Evolutionary conservation across 2,888 invertebrate genomes (phyloP), one percentile per base, ranked within the genome.

Genomic region (Trissolcus japonicus): DNA sequence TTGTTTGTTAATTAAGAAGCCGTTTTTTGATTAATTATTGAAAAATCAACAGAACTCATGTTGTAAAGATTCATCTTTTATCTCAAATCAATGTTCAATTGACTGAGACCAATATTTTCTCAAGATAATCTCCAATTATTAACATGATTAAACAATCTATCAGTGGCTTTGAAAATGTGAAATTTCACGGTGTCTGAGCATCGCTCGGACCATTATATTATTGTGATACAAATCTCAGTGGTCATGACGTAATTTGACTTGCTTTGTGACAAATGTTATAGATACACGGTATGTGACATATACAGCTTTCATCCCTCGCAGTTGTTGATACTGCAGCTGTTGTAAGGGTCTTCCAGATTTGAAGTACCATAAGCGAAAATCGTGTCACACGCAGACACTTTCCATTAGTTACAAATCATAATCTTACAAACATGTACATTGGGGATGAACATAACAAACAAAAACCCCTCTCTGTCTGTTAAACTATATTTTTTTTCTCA

Each of bases 241-340:
- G 51, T 68, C 65, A 61, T 69, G 61, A 62, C 71, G 41, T 63
- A 55, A 76, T 73, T 72, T 76, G 56, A 59, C 62, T 63, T 66
- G 76, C 69, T 80, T 75, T 57, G 78, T 86, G 88, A 88, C 85
- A 84, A 86, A 87, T 85, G 86, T 86, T 87, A 88, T 88, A 83
- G 87, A 87, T 86, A 85, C 85, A 83, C 83, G 85, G 88, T 85
- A 85, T 86, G 81, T 88, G 89, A 88, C 89, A 80, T 69, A 67
- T 55, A 78, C 74, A 78, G 77, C 76, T 80, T 65, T 78, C 80
- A 67, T 80, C 80, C 80, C 80, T 71, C 79, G 69, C 62, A 73
- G 79, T 79, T 79, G 80, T 81, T 83, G 82, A 82, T 81, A 66
- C 83, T 84, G 85, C 76, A 83, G 79, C 83, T 84, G 86, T 82